Base-by-base conservation (phyloP, 1,140 invertebrate genomes). In the Pinna nobilis region DNA sequence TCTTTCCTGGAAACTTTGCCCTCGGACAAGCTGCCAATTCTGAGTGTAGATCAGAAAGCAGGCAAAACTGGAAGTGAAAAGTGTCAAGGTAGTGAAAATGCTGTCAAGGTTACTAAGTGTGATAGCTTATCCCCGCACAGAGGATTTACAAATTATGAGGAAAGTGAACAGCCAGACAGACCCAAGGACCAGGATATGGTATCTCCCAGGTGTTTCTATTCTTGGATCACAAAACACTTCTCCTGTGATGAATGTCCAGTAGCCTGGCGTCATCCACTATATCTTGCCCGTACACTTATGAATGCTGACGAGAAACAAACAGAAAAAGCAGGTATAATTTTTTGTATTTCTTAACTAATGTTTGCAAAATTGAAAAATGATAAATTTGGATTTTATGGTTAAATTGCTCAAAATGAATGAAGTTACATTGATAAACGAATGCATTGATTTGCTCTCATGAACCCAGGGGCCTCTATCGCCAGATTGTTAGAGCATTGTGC, bases 161-260 rank as follows among this genome's bases (percentile, higher is more conserved):
- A 3, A 11, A 35, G 35, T 33, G 18, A 18, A 47, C 32, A 35
- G 18, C 35, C 18, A 23, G 51, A 13, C 33, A 41, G 30, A 49
- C 28, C 53, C 0, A 23, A 5, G 41, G 64, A 3, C n/a, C n/a
- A 35, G 25, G 75, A 70, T 3, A 50, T 20, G 30, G 32, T 33
- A 5, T 57, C 53, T 37, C 35, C 51, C 3, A 51, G 76, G 32
- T 60, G 65, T 7, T 49, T 64, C 11, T 84, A 84, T 61, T 41
- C 65, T 3, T 84, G 83, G 83, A 66, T 78, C 15, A 83, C 81
- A 2, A 72, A 68, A 55, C 81, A 84, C 63, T 74, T 71, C 33
- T 84, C 83, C 2, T 77, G 74, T 61, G 81, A 72, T 30, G 70
- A 76, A 49, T 83, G 81, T 61, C 81, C 83, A 9, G 37, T 53